Conservation (phyloP, 1,140 invertebrate species). For the Diabrotica undecimpunctata region DNA sequence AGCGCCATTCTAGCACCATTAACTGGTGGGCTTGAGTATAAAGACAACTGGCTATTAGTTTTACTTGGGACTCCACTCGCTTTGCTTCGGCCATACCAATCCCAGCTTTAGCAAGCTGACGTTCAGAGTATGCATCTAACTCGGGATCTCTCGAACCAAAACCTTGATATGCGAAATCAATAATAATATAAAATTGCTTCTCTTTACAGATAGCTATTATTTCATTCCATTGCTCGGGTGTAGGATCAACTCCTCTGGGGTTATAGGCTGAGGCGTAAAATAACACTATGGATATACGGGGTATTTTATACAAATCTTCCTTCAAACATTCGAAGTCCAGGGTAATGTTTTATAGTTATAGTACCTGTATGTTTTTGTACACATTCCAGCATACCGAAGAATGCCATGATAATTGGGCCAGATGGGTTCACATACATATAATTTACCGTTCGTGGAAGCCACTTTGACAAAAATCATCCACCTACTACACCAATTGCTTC, state of each 20-base stretch:
- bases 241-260: slow-evolving; percentile 92
- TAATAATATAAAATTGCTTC: slow-evolving; percentile 82
- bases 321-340: slow-evolving; percentile 89
- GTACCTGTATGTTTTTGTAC: slow-evolving; percentile 61
- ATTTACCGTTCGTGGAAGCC: slow-evolving; percentile 82
- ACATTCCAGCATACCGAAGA: slow-evolving; percentile 77
- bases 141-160: slow-evolving; percentile 96
- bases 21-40: too few relatives aligned
- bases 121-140: slow-evolving; percentile 78
- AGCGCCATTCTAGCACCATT: too few relatives aligned
- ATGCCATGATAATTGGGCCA: slow-evolving; percentile 98
- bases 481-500: slow-evolving; percentile 91
- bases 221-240: slow-evolving; percentile 76
- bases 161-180: slow-evolving; percentile 96
- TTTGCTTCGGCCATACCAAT: slow-evolving; percentile 82
- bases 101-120: slow-evolving; percentile 65
- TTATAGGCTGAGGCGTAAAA: slow-evolving; percentile 97
- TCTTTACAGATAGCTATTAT: slow-evolving; percentile 76
- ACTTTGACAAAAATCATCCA: slow-evolving; percentile 82
- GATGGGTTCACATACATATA: slow-evolving; percentile 89
- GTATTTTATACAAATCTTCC: slow-evolving; percentile 82
- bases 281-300: slow-evolving; percentile 84
- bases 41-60: too few relatives aligned
- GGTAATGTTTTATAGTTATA: slow-evolving; percentile 91
- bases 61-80: too few relatives aligned